phyloP scores from a whole-genome alignment of 2,888 invertebrate species.

The Apamea monoglypha region DNA sequence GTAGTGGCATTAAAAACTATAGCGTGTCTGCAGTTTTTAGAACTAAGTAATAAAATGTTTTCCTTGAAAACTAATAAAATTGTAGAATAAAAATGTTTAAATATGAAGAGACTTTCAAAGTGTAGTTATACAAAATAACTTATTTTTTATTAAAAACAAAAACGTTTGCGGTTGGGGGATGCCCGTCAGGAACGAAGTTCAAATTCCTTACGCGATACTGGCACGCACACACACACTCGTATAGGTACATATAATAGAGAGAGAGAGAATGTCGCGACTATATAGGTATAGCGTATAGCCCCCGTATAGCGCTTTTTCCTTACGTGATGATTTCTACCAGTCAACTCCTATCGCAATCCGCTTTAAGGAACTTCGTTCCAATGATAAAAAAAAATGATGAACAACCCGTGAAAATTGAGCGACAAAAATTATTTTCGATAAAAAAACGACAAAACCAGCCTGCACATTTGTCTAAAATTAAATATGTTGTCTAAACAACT shows the following conservation, averaged over 20 bases:
- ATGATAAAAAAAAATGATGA: neutral
- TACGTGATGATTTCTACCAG: neutral
- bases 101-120: constrained; percentile 20
- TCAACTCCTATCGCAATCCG: neutral
- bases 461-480: neutral
- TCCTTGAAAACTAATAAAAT: constrained; percentile 39
- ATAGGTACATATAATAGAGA: no score
- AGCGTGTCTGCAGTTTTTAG: constrained; percentile 33
- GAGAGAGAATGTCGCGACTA: neutral
- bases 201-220: neutral
- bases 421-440: neutral
- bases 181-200: no score
- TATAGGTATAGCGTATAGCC: no score
- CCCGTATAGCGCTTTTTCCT: neutral
- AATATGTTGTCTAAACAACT: no score
- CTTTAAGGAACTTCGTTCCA: neutral
- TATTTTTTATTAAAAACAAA: neutral
- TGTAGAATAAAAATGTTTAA: constrained; percentile 17
- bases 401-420: neutral
- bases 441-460: neutral
- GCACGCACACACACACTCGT: neutral
- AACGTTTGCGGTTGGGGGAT: neutral
- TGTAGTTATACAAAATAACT: neutral
- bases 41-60: constrained; percentile 19
- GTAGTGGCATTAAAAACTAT: constrained; percentile 29